Percentiles rank a stretch among this genome's conserved stretches.
phyloP scores from a whole-genome alignment of 2,113 vertebrate genomes.

The Pterocles gutturalis region DNA sequence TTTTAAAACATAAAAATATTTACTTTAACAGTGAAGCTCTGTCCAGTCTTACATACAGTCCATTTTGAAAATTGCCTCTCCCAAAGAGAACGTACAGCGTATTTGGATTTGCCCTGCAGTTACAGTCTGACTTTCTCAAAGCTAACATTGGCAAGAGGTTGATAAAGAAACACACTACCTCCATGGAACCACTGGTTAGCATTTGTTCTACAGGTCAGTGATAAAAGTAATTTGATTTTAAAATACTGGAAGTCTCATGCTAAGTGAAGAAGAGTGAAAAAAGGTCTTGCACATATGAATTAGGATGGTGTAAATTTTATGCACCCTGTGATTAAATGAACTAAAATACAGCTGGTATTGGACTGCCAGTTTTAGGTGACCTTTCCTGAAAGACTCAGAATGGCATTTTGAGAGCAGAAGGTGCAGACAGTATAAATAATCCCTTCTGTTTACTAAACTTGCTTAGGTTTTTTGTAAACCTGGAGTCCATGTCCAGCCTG shows the following conservation, averaged over 20 bases:
- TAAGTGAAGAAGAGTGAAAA: background rate
- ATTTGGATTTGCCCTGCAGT: background rate
- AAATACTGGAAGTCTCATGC: background rate
- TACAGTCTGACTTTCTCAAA: background rate
- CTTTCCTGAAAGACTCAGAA: conserved; percentile 3
- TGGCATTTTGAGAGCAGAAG: background rate
- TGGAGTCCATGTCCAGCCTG: background rate
- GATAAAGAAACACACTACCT: background rate
- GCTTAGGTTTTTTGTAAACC: conserved; percentile 29
- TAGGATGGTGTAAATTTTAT: background rate
- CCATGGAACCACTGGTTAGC: background rate
- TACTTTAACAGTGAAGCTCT: background rate
- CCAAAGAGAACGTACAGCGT: background rate
- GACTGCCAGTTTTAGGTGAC: background rate
- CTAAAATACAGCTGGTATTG: background rate
- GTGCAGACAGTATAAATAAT: conserved; percentile 31
- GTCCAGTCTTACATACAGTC: background rate
- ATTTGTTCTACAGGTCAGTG: background rate
- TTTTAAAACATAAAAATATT: background rate
- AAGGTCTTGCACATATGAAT: background rate
- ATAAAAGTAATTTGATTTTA: background rate
- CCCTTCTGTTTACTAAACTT: conserved; percentile 56
- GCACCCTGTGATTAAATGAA: background rate
- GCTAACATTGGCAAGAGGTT: background rate
- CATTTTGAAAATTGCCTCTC: background rate